Conservation (phyloP, 2,888 invertebrate genomes). For the Ellobium chinense region DNA sequence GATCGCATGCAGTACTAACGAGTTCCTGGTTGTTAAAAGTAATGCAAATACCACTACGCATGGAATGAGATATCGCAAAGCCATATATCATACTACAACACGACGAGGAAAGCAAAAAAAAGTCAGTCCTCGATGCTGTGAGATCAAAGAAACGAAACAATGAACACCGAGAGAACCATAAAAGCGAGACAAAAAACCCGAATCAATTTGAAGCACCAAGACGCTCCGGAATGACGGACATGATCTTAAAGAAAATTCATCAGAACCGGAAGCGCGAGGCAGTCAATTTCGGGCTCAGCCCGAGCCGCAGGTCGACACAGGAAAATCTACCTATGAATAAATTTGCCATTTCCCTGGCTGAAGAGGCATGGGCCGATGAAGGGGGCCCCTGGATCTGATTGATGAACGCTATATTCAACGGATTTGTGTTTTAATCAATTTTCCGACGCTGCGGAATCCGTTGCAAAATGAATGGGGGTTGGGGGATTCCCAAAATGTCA, state of each 20-base stretch:
- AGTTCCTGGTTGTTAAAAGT: too few relatives aligned
- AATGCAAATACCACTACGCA: too few relatives aligned
- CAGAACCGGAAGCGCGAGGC: constrained; percentile 38
- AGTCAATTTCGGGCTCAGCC: constrained; percentile 28
- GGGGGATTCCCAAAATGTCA: constrained; percentile 25
- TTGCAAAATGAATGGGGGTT: constrained; percentile 38
- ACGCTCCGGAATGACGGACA: constrained; percentile 32
- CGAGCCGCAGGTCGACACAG: constrained; percentile 20
- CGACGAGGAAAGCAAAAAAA: not conserved
- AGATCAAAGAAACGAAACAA: constrained; percentile 5
- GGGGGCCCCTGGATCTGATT: constrained; percentile 45
- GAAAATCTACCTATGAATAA: constrained; percentile 58
- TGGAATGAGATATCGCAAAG: too few relatives aligned
- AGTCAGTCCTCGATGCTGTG: not conserved
- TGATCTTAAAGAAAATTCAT: constrained; percentile 41
- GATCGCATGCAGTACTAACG: too few relatives aligned
- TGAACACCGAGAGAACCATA: not conserved
- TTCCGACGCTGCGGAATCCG: constrained; percentile 31
- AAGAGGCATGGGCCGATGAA: constrained; percentile 36
- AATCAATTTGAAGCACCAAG: constrained; percentile 41
- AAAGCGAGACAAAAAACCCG: constrained; percentile 21
- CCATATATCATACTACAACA: too few relatives aligned
- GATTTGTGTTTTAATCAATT: constrained; percentile 56
- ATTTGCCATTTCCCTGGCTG: constrained; percentile 62
- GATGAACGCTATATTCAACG: constrained; percentile 54